phyloP scores from a whole-genome alignment of 1,140 invertebrate species.

The Delia radicum region DNA sequence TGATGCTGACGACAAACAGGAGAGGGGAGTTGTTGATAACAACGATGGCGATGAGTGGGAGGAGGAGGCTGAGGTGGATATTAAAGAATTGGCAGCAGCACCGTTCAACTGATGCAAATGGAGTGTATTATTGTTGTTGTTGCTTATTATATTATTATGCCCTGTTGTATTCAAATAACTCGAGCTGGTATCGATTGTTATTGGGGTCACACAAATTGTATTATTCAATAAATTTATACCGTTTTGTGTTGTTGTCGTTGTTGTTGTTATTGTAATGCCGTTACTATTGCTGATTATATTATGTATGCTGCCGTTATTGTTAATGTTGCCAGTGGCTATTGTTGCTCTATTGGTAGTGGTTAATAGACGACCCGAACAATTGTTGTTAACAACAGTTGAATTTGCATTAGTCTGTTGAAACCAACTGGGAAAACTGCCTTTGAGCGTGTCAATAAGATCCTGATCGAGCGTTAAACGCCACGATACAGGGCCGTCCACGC shows the following conservation, averaged over 20 bases:
- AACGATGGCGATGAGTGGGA: slow-evolving; percentile 20
- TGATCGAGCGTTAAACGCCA: slow-evolving; percentile 88
- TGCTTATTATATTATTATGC: not conserved
- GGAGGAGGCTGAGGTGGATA: slow-evolving; percentile 38
- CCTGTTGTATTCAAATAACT: not conserved
- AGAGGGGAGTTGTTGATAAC: slow-evolving; percentile 24
- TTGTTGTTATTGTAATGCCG: slow-evolving; percentile 32
- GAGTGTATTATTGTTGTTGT: slow-evolving; percentile 6
- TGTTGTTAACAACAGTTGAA: slow-evolving; percentile 19
- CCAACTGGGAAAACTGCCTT: slow-evolving; percentile 88
- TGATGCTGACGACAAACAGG: slow-evolving; percentile 43
- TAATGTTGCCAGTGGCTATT: slow-evolving; percentile 39
- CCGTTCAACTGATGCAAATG: slow-evolving; percentile 27
- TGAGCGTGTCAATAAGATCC: slow-evolving; percentile 85
- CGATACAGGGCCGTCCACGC: slow-evolving; percentile 76
- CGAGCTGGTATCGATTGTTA: slow-evolving; percentile 45
- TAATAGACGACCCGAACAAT: no score
- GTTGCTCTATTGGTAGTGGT: slow-evolving; percentile 54
- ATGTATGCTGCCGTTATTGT: no score
- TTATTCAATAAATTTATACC: slow-evolving; percentile 8
- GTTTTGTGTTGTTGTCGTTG: not conserved
- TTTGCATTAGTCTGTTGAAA: slow-evolving; percentile 62
- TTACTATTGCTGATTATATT: no score
- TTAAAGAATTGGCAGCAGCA: slow-evolving; percentile 24
- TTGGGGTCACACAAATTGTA: slow-evolving; percentile 40